phyloP scores from a whole-genome alignment of 2,888 invertebrate species.

The Drosophila picticornis region DNA sequence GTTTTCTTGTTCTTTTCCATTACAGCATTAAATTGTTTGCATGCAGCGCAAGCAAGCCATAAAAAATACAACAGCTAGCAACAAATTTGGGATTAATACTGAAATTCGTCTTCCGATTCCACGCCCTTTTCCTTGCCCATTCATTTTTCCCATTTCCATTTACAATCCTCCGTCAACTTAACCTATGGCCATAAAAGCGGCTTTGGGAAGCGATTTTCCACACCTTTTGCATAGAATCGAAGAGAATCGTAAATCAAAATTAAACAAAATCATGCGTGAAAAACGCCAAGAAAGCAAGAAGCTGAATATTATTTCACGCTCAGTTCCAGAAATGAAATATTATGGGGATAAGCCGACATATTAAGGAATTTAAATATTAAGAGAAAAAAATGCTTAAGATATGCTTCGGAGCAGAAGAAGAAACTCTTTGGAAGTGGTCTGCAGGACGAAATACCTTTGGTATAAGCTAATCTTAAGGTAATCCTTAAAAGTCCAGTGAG shows the following conservation, averaged over 20 bases:
- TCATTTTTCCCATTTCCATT: background rate
- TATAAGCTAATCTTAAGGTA: background rate
- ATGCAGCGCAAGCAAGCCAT: slow-evolving; percentile 57
- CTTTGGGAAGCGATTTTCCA: slow-evolving; percentile 41
- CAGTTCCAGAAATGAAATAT: slow-evolving; percentile 7
- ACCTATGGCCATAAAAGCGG: slow-evolving; percentile 35
- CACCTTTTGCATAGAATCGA: slow-evolving; percentile 46
- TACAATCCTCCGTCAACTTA: background rate
- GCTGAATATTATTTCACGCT: slow-evolving; percentile 25
- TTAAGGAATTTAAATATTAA: background rate
- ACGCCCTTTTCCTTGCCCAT: background rate
- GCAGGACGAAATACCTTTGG: background rate
- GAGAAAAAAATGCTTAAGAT: too few relatives aligned
- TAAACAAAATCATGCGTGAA: slow-evolving; percentile 50
- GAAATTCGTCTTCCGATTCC: slow-evolving; percentile 22
- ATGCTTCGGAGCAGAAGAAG: background rate
- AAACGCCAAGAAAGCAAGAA: slow-evolving; percentile 10
- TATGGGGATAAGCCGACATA: background rate
- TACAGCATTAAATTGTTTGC: slow-evolving; percentile 69
- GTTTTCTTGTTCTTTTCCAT: slow-evolving; percentile 17
- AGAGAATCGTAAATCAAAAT: slow-evolving; percentile 47
- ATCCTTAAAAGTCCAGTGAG: background rate
- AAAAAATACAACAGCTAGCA: slow-evolving; percentile 67
- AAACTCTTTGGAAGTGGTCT: background rate
- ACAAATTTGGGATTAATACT: slow-evolving; percentile 72